phyloP scores from a whole-genome alignment of 2,888 invertebrate species.

The Tetrapedia diversipes region DNA sequence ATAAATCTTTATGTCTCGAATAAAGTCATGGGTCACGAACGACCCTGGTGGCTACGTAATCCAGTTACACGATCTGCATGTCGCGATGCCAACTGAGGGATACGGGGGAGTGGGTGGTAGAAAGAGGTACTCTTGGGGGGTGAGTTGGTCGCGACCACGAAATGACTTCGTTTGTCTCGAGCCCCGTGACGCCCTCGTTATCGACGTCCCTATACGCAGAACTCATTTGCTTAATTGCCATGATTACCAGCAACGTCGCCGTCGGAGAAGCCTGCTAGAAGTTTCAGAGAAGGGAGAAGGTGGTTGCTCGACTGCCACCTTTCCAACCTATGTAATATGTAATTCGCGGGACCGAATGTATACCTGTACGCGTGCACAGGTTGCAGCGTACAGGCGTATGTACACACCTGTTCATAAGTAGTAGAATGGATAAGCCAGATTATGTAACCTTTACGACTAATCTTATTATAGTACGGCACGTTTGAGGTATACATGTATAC shows the following conservation, averaged over 20 bases:
- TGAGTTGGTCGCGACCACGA: conserved; percentile 42
- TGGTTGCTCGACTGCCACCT: conserved; percentile 35
- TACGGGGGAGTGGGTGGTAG: not conserved
- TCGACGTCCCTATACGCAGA: conserved; percentile 67
- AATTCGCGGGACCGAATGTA: conserved; percentile 55
- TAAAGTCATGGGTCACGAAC: too few species aligned
- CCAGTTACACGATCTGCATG: too few species aligned
- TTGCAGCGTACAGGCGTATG: not conserved
- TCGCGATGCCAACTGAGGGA: not conserved
- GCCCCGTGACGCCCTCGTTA: conserved; percentile 65
- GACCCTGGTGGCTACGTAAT: too few species aligned
- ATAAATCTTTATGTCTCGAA: too few species aligned
- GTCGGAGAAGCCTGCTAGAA: conserved; percentile 36
- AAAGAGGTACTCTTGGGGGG: not conserved
- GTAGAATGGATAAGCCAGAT: too few species aligned
- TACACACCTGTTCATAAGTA: too few species aligned
- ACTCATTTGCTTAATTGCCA: conserved; percentile 74
- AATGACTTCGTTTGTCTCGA: conserved; percentile 56
- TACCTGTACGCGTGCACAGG: too few species aligned
- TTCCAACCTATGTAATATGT: conserved; percentile 41
- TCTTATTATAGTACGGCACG: too few species aligned
- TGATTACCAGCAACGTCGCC: conserved; percentile 63
- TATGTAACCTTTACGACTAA: too few species aligned
- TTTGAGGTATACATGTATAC: too few species aligned
- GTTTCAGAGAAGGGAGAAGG: conserved; percentile 18